A percentile compares a stretch with the other conserved stretches of the same genome.
Evolutionary conservation across 2,888 invertebrate species (phyloP).

Genomic region (Hecatera dysodea): DNA sequence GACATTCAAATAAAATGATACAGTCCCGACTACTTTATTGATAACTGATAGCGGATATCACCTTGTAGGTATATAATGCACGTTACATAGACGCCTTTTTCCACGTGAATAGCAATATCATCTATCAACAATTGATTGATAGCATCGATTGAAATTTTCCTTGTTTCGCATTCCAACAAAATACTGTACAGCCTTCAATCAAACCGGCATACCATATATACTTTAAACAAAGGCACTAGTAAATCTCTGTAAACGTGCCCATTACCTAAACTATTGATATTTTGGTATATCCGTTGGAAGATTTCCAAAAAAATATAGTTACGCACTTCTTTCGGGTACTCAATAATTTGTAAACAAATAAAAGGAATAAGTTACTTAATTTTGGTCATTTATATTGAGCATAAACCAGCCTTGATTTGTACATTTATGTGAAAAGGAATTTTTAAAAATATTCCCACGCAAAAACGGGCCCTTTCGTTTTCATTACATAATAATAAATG

Average conservation of each 20-base stretch:
- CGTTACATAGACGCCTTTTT: slow-evolving; percentile 26
- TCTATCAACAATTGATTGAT: slow-evolving; percentile 17
- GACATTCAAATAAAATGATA: slow-evolving; percentile 48
- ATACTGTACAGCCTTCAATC: background rate
- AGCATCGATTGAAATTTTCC: background rate
- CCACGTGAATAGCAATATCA: slow-evolving; percentile 23
- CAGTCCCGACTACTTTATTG: slow-evolving; percentile 31
- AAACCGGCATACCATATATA: background rate
- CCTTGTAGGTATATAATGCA: slow-evolving; percentile 17
- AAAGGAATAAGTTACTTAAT: slow-evolving; percentile 20
- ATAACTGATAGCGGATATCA: slow-evolving; percentile 47
- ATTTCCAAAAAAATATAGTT: slow-evolving; percentile 69
- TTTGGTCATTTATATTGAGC: slow-evolving; percentile 13
- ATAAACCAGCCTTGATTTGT: background rate
- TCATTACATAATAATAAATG: slow-evolving; percentile 45
- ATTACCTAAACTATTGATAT: slow-evolving; percentile 64
- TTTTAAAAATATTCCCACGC: slow-evolving; percentile 16
- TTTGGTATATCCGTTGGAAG: slow-evolving; percentile 75
- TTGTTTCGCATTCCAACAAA: slow-evolving; percentile 1
- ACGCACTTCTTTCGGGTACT: slow-evolving; percentile 57
- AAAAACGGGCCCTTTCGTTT: slow-evolving; percentile 33
- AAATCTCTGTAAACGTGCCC: slow-evolving; percentile 18
- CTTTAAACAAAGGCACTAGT: background rate
- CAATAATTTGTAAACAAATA: slow-evolving; percentile 51
- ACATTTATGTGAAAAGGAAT: background rate